phyloP scores from a whole-genome alignment of 2,113 vertebrate genomes.

The Egretta garzetta region DNA sequence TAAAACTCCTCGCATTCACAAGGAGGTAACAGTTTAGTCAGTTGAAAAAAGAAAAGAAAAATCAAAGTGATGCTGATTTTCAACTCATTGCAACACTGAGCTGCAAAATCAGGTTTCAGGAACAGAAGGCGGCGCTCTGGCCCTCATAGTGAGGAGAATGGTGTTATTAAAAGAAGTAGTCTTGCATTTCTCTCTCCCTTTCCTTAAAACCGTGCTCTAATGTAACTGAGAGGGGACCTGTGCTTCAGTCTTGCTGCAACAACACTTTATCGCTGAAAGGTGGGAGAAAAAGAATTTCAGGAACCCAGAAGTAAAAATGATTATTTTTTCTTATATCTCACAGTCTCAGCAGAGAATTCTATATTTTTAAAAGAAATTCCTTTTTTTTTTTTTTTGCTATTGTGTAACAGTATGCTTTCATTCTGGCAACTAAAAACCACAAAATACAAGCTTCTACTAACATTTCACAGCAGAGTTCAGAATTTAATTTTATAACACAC shows the following conservation, averaged over 20 bases:
- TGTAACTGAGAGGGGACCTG: not conserved
- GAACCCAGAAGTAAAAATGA: not conserved
- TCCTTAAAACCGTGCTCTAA: not conserved
- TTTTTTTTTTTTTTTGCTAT: not conserved
- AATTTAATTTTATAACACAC: constrained; percentile 30
- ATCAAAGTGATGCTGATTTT: not conserved
- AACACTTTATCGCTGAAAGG: not conserved
- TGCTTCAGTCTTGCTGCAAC: not conserved
- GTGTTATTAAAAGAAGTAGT: not conserved
- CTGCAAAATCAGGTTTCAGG: not conserved
- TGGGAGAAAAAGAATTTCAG: not conserved
- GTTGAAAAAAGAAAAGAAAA: not conserved
- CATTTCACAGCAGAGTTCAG: not conserved
- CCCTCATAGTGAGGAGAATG: not conserved
- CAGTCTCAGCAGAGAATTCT: not conserved
- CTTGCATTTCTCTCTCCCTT: not conserved
- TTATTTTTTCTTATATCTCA: constrained; percentile 4
- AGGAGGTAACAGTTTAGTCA: not conserved
- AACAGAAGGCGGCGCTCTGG: not conserved
- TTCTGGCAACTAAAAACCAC: not conserved
- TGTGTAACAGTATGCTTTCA: not conserved
- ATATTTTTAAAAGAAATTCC: not conserved
- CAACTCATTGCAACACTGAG: not conserved
- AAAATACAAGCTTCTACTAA: not conserved
- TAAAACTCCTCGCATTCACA: not conserved